phyloP scores from a whole-genome alignment of 2,797 vertebrate species.

The Vespertilio murinus region DNA sequence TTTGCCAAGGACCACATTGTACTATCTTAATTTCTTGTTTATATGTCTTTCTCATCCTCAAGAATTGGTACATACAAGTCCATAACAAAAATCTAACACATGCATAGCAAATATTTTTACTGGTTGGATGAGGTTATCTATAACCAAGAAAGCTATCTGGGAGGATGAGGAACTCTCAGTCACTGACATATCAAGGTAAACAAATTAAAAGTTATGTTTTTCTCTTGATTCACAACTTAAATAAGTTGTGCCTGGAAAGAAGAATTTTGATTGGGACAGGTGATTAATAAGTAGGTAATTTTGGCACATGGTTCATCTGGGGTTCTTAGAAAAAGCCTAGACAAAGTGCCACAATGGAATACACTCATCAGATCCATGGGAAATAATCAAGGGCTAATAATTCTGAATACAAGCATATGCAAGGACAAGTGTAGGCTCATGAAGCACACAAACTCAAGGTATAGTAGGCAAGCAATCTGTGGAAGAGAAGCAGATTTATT shows the following conservation, averaged over 20 bases:
- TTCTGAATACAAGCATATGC: background rate
- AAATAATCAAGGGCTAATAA: background rate
- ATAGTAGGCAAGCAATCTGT: background rate
- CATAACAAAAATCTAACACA: background rate
- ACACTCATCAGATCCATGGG: background rate
- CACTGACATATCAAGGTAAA: background rate
- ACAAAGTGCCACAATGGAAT: background rate
- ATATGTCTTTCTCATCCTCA: background rate
- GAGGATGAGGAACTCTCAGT: background rate
- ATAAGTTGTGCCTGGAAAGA: background rate
- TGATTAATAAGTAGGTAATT: background rate
- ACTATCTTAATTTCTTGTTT: background rate
- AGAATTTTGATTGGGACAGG: background rate
- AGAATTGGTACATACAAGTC: background rate
- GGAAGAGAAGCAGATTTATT: background rate
- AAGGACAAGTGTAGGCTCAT: background rate
- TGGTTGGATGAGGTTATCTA: background rate
- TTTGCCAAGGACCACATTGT: background rate
- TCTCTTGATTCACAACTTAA: background rate
- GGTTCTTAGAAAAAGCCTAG: background rate
- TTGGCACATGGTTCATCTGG: background rate
- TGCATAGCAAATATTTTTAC: background rate
- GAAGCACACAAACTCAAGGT: background rate
- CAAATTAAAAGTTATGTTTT: constrained; percentile 9
- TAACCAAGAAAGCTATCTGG: background rate